Percentiles rank a stretch among this genome's conserved stretches.
Evolutionary conservation across 1,140 invertebrate species (phyloP).

Genomic region (honey bee (Apis mellifera)): DNA sequence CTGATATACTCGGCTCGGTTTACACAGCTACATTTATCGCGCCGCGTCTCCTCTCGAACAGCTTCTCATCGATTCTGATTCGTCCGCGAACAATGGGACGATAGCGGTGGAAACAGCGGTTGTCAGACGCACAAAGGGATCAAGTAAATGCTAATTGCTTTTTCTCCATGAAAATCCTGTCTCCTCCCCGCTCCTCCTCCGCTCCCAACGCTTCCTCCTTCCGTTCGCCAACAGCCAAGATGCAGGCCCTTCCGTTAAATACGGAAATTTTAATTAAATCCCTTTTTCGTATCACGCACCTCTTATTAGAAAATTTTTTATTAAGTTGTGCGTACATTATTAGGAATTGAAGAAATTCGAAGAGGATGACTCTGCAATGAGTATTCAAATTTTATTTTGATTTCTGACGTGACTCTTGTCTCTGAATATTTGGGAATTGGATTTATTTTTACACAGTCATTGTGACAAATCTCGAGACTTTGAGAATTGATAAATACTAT

Average conservation of each 20-base stretch:
- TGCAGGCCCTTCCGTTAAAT: neutral
- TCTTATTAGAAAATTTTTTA: constrained; percentile 7
- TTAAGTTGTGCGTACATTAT: too few species aligned
- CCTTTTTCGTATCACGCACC: neutral
- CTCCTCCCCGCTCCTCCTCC: neutral
- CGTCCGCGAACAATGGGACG: neutral
- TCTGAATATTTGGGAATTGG: neutral
- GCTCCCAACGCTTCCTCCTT: neutral
- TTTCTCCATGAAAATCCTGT: constrained; percentile 5
- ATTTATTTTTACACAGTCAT: too few species aligned
- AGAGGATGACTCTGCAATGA: neutral
- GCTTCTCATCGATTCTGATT: constrained; percentile 29
- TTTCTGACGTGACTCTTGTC: neutral
- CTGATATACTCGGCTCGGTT: neutral
- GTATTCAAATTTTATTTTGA: constrained; percentile 17
- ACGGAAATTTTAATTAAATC: constrained; percentile 22
- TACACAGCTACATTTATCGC: neutral
- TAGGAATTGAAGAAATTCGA: constrained; percentile 5
- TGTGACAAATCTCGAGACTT: too few species aligned
- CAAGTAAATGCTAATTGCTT: constrained; percentile 39
- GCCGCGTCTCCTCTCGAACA: neutral
- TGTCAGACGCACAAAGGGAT: constrained; percentile 51
- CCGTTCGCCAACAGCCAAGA: neutral
- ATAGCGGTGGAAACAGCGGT: constrained; percentile 26
- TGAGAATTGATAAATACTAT: too few species aligned